phyloP scores from a whole-genome alignment of 1,140 invertebrate genomes.

The Carposina sasakii region DNA sequence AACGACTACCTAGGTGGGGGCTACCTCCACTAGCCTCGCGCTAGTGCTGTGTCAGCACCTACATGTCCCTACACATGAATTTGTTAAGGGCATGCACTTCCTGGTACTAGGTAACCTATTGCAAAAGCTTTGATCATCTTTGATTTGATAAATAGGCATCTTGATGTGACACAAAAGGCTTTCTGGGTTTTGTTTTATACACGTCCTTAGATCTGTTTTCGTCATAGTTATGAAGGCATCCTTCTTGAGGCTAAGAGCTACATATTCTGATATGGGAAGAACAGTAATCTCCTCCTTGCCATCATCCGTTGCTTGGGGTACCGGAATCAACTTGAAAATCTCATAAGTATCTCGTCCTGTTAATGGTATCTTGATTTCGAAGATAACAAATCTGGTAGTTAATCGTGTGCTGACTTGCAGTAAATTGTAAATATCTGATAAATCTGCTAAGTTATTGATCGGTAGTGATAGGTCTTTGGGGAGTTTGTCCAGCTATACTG shows the following conservation, averaged over 20 bases:
- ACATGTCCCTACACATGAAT: no score
- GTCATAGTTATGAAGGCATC: not conserved
- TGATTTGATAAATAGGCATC: conserved; percentile 11
- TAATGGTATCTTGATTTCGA: conserved; percentile 19
- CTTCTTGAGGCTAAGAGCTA: not conserved
- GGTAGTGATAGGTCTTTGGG: conserved; percentile 15
- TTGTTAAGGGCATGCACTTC: no score
- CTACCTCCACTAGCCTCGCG: no score
- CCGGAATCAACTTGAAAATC: conserved; percentile 14
- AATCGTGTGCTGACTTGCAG: conserved; percentile 12
- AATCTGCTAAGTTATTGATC: conserved; percentile 7
- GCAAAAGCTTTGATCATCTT: conserved; percentile 16
- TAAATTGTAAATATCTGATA: conserved; percentile 15
- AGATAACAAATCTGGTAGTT: conserved; percentile 10
- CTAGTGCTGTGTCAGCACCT: no score
- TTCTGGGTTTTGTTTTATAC: not conserved
- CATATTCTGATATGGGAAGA: not conserved
- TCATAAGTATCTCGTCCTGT: conserved; percentile 14
- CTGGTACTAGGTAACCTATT: not conserved
- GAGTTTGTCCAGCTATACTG: conserved; percentile 11
- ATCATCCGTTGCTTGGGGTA: conserved; percentile 7
- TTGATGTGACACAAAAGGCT: conserved; percentile 9
- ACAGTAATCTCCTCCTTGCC: not conserved
- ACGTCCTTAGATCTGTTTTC: not conserved
- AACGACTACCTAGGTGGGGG: no score